Evolutionary conservation across 1,140 invertebrate species (phyloP).

Genomic region (Leguminivora glycinivorella): DNA sequence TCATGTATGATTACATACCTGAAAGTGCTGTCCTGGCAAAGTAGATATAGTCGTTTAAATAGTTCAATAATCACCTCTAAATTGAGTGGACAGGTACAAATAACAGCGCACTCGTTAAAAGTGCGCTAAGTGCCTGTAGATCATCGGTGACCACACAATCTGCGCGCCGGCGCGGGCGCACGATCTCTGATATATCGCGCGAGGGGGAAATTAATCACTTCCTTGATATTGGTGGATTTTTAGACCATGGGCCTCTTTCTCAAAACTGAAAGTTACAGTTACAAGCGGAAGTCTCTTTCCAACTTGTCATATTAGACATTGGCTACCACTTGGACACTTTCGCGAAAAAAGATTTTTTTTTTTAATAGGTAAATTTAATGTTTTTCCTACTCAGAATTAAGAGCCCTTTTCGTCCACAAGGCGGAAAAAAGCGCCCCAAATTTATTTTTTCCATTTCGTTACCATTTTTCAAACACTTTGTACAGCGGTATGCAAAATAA

Average conservation of each 20-base stretch:
- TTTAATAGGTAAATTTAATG: too few relatives aligned
- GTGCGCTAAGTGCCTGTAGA: slow-evolving; percentile 16
- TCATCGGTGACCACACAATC: slow-evolving; percentile 52
- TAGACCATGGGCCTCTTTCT: slow-evolving; percentile 30
- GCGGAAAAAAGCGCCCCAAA: too few relatives aligned
- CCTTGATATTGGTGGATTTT: slow-evolving; percentile 43
- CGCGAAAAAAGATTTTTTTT: too few relatives aligned
- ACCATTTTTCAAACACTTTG: too few relatives aligned
- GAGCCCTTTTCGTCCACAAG: too few relatives aligned
- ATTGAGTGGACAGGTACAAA: slow-evolving; percentile 16
- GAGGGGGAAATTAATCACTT: slow-evolving; percentile 73
- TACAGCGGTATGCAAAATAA: too few relatives aligned
- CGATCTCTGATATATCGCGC: slow-evolving; percentile 68
- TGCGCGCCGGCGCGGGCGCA: slow-evolving; percentile 47
- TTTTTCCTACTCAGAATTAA: too few relatives aligned
- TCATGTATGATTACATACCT: too few relatives aligned
- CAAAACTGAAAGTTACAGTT: slow-evolving; percentile 23
- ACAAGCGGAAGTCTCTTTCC: too few relatives aligned
- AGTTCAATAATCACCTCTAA: background rate
- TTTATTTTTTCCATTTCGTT: too few relatives aligned
- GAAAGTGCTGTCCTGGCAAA: background rate
- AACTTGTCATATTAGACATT: too few relatives aligned
- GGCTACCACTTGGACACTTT: too few relatives aligned
- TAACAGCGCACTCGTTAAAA: slow-evolving; percentile 23
- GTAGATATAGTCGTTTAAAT: background rate